These are phyloP conservation scores for Micrasema longulum DNA, from an alignment of 1,140 invertebrate species.

Conservation along the genomic window DNA sequence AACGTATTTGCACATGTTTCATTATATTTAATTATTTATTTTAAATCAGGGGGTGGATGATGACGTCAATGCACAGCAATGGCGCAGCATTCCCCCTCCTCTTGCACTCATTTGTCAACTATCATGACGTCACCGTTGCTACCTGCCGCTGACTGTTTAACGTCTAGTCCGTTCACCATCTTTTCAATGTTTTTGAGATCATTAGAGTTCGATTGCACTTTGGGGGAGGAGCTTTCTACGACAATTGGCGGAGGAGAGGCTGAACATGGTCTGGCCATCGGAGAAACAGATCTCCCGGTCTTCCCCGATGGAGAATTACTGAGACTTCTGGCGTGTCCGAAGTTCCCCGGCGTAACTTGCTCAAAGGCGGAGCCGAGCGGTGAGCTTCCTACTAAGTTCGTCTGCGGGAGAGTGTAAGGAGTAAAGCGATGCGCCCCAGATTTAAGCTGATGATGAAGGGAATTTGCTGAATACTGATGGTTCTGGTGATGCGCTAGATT, in stretches of 20 bases:
- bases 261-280: slow-evolving; percentile 69
- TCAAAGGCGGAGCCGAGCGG: slow-evolving; percentile 84
- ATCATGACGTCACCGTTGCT: slow-evolving; percentile 57
- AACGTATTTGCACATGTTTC: slow-evolving; percentile 9
- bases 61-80: slow-evolving; percentile 48
- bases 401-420: slow-evolving; percentile 81
- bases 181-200: slow-evolving; percentile 96
- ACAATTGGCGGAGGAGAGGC: slow-evolving; percentile 68
- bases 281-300: slow-evolving; percentile 48
- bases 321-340: slow-evolving; percentile 72
- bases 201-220: slow-evolving; percentile 67
- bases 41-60: slow-evolving; percentile 13
- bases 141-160: slow-evolving; percentile 65
- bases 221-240: slow-evolving; percentile 65
- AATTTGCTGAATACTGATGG: slow-evolving; percentile 58
- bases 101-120: slow-evolving; percentile 54
- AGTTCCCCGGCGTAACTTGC: slow-evolving; percentile 77
- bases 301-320: slow-evolving; percentile 73
- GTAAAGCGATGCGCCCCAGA: slow-evolving; percentile 79
- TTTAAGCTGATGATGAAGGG: slow-evolving; percentile 68
- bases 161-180: slow-evolving; percentile 94
- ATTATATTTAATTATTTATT: no score
- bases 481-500: slow-evolving; percentile 58
- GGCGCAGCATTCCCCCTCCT: slow-evolving; percentile 56
- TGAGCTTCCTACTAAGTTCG: slow-evolving; percentile 62